These are phyloP conservation scores for Bergia puertoricense DNA, from an alignment of 92 coral and sea anemone species.

Conservation along the genomic window DNA sequence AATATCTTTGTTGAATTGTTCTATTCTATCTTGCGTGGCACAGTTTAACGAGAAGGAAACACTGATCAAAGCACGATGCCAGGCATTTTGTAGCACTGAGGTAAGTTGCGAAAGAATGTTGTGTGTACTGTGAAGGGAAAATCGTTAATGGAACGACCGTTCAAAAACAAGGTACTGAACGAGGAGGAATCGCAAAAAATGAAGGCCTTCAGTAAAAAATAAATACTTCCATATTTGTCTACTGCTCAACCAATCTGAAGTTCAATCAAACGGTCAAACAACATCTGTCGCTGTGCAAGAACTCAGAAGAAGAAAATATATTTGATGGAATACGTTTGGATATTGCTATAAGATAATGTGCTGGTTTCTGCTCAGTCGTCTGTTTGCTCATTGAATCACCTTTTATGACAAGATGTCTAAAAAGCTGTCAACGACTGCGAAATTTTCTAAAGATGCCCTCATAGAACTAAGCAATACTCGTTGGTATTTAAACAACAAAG, in stretches of 20 bases:
- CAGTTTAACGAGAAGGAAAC: slow-evolving; percentile 8
- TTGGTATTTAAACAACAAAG: no score
- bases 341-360: no score
- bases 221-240: no score
- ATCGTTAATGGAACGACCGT: background rate
- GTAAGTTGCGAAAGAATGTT: background rate
- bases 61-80: slow-evolving; percentile 11
- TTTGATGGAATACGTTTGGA: no score
- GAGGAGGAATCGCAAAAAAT: background rate
- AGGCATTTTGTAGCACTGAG: slow-evolving; percentile 7
- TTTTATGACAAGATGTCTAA: no score
- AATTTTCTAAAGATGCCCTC: no score
- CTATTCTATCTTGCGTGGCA: background rate
- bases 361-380: no score
- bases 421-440: no score
- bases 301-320: background rate
- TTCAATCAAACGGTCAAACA: background rate
- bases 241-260: background rate
- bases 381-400: background rate
- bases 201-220: background rate
- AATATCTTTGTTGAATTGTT: background rate
- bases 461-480: no score
- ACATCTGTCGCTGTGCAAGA: background rate
- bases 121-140: background rate
- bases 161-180: background rate